Evolutionary conservation across 2,888 invertebrate species (phyloP).

Genomic region (Eulithis testata): DNA sequence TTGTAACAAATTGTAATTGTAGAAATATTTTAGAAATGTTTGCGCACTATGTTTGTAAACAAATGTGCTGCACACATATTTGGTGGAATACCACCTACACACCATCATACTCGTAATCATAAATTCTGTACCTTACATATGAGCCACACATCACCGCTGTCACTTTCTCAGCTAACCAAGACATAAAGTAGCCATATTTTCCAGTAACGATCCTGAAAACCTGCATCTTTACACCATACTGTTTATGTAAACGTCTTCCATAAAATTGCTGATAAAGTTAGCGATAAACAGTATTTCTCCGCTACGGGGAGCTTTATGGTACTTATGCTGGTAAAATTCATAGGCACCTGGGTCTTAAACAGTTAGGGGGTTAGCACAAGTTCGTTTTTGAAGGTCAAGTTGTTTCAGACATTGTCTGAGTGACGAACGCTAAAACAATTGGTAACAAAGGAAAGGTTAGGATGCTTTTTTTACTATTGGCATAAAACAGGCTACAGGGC

Average conservation of each 20-base stretch:
- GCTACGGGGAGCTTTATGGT: conserved; percentile 21
- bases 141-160: too few relatives aligned
- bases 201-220: conserved; percentile 13
- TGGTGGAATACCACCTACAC: too few relatives aligned
- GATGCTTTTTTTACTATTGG: too few relatives aligned
- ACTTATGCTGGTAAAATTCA: conserved; percentile 19
- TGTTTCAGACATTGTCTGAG: background rate
- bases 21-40: too few relatives aligned
- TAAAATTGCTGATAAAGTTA: conserved; percentile 31
- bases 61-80: too few relatives aligned
- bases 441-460: too few relatives aligned
- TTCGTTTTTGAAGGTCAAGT: background rate
- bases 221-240: conserved; percentile 22
- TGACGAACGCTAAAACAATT: too few relatives aligned
- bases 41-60: too few relatives aligned
- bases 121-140: too few relatives aligned
- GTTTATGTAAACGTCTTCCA: conserved; percentile 29
- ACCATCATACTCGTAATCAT: too few relatives aligned
- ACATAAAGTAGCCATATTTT: conserved; percentile 1
- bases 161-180: background rate
- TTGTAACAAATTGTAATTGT: too few relatives aligned
- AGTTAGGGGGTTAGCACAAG: background rate
- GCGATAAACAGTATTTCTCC: conserved; percentile 31
- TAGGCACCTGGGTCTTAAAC: conserved; percentile 10
- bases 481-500: too few relatives aligned